A percentile compares a stretch with the other conserved stretches of the same genome.
phyloP scores from a whole-genome alignment of 2,888 invertebrate species.

The Parthenolecanium corni region DNA sequence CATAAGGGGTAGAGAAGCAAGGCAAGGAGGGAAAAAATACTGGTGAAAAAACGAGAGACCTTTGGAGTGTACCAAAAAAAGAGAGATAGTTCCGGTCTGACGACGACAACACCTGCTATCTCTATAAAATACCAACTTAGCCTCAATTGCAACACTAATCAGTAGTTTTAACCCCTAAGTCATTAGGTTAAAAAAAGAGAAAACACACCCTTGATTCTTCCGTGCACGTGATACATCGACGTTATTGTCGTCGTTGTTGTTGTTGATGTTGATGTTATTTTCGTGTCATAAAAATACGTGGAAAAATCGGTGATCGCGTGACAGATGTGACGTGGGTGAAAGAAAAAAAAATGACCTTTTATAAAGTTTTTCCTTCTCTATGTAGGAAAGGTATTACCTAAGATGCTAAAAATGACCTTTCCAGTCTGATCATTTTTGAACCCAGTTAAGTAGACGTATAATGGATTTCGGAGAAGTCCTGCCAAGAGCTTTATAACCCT shows the following conservation, averaged over 20 bases:
- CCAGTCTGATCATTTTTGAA: no score
- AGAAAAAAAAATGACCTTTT: no score
- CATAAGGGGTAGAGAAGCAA: not conserved
- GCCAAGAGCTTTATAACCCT: no score
- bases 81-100: slow-evolving; percentile 14
- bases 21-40: no score
- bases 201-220: slow-evolving; percentile 20
- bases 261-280: not conserved
- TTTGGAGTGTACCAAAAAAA: not conserved
- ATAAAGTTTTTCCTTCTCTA: no score
- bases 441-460: no score
- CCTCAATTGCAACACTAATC: slow-evolving; percentile 21
- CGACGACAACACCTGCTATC: slow-evolving; percentile 20
- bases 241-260: not conserved
- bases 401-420: no score
- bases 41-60: no score
- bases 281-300: not conserved
- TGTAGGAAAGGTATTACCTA: no score
- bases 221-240: slow-evolving; percentile 19
- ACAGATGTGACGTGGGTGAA: slow-evolving; percentile 1
- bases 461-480: no score
- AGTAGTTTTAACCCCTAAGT: slow-evolving; percentile 18
- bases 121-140: slow-evolving; percentile 16
- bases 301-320: slow-evolving; percentile 5
- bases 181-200: slow-evolving; percentile 16